A percentile compares a stretch with the other conserved stretches of the same genome.
Conservation (phyloP, 2,113 vertebrate genomes). For the Chaetops frenatus region DNA sequence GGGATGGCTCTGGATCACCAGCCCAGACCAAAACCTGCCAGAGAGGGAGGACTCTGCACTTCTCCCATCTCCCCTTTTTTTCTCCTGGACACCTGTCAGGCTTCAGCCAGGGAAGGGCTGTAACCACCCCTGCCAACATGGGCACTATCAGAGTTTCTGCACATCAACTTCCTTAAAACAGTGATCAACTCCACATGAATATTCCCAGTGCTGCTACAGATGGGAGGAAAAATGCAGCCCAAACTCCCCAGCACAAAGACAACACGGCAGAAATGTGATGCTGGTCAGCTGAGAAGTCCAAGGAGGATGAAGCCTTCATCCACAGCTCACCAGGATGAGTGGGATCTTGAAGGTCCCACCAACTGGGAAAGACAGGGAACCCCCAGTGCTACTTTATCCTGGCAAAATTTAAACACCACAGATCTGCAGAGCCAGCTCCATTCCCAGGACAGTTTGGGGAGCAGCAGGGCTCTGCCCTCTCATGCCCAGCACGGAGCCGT, state of each 20-base stretch:
- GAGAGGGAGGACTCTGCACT: rapidly evolving
- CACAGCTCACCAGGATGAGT: rapidly evolving
- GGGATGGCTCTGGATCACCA: background rate
- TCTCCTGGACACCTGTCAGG: background rate
- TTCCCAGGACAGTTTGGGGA: background rate
- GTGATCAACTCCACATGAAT: background rate
- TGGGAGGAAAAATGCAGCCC: background rate
- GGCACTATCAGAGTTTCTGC: background rate
- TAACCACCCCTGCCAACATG: background rate
- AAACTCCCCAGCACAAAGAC: background rate
- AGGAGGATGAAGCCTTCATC: rapidly evolving
- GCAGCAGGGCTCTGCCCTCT: background rate
- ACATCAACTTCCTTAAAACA: background rate
- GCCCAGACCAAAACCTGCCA: rapidly evolving
- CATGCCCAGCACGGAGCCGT: rapidly evolving
- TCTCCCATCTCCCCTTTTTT: rapidly evolving
- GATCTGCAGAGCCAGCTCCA: background rate
- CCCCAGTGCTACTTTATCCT: background rate
- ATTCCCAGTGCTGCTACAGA: background rate
- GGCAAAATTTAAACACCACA: background rate
- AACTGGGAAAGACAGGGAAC: background rate
- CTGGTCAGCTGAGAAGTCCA: background rate
- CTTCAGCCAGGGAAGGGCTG: background rate
- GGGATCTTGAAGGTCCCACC: background rate
- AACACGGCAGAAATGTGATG: rapidly evolving